These are phyloP conservation scores for Rhizoglyphus robini DNA, from an alignment of 1,140 invertebrate genomes.

Conservation along the genomic window DNA sequence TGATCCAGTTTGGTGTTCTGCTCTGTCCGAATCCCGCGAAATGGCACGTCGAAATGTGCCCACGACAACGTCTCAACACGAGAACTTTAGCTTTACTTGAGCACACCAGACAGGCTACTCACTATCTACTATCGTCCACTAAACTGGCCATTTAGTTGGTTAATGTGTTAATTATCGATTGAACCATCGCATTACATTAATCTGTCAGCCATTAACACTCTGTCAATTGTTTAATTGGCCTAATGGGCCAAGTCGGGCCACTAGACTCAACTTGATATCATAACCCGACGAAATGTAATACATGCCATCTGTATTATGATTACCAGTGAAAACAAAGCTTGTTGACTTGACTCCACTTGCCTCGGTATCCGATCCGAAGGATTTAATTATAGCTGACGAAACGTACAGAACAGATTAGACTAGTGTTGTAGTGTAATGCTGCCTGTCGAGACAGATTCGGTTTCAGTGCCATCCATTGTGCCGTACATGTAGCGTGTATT, in stretches of 20 bases:
- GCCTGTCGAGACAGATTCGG: not conserved
- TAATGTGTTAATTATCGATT: too few species aligned
- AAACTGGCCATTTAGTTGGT: too few species aligned
- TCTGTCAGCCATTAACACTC: not conserved
- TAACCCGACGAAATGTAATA: not conserved
- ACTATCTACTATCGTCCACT: too few species aligned
- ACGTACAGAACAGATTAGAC: not conserved
- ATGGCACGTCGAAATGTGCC: too few species aligned
- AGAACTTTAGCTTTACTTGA: too few species aligned
- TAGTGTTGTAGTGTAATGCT: not conserved
- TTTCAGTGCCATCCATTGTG: not conserved
- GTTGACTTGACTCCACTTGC: not conserved
- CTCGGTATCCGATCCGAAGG: not conserved
- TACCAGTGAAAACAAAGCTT: not conserved
- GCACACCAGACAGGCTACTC: too few species aligned
- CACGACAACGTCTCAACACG: too few species aligned
- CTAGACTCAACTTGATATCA: too few species aligned
- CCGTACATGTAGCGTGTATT: too few species aligned
- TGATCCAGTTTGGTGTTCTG: too few species aligned
- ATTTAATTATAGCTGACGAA: conserved; percentile 13
- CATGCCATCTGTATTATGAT: not conserved
- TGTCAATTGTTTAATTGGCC: not conserved
- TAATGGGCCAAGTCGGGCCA: too few species aligned
- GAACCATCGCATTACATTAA: not conserved
- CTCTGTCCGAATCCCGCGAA: too few species aligned